Conservation (phyloP, 2,888 invertebrate species). For the Scrobipalpa costella region DNA sequence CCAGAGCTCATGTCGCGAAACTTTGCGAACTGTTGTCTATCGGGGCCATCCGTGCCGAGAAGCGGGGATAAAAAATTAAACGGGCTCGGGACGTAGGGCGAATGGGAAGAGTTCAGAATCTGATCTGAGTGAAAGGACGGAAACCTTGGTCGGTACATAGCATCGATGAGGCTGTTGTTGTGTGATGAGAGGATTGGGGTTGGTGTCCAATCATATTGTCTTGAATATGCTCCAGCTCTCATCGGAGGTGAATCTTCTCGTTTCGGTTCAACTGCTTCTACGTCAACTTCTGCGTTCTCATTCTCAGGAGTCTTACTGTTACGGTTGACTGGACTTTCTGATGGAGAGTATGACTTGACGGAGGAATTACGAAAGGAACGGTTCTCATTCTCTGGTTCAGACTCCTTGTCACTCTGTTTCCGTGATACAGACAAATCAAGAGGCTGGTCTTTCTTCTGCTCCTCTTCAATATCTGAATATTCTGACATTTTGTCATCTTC, state of each 20-base stretch:
- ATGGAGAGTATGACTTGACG: conserved; percentile 71
- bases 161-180: conserved; percentile 84
- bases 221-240: conserved; percentile 47
- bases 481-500: conserved; percentile 61
- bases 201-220: conserved; percentile 87
- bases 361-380: conserved; percentile 69
- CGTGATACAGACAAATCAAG: conserved; percentile 86
- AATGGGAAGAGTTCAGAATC: conserved; percentile 82
- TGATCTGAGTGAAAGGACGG: conserved; percentile 80
- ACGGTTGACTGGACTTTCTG: conserved; percentile 65
- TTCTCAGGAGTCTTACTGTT: conserved; percentile 71
- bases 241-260: conserved; percentile 67
- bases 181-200: conserved; percentile 93
- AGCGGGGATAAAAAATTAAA: conserved; percentile 91
- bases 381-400: conserved; percentile 66
- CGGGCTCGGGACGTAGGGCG: conserved; percentile 84
- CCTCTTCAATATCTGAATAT: conserved; percentile 66
- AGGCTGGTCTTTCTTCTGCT: conserved; percentile 81
- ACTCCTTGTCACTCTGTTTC: conserved; percentile 74
- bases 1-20: conserved; percentile 85
- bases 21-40: conserved; percentile 85
- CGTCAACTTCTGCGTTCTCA: conserved; percentile 80
- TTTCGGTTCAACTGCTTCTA: conserved; percentile 76
- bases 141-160: conserved; percentile 85
- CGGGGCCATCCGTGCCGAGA: conserved; percentile 83